A percentile compares a stretch with the other conserved stretches of the same genome.
Conservation (phyloP, 2,888 invertebrate species). For the Chymomyza caudatula region DNA sequence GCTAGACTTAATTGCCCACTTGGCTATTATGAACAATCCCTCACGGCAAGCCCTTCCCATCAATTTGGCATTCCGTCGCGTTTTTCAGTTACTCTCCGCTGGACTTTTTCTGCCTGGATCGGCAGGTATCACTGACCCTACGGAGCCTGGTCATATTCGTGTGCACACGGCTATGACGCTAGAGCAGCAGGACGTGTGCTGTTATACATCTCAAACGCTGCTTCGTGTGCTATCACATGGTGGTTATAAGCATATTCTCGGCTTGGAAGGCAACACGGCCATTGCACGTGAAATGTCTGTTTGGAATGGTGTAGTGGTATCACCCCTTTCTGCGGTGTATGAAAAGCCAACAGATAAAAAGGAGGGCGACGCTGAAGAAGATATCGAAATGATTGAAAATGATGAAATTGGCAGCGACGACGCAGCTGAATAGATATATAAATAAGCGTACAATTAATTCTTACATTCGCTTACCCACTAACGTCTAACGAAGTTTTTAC, state of each 20-base stretch:
- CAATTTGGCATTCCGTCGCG: slow-evolving; percentile 92
- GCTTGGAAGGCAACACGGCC: slow-evolving; percentile 80
- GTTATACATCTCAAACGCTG: slow-evolving; percentile 92
- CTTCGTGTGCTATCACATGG: slow-evolving; percentile 94
- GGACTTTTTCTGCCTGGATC: slow-evolving; percentile 97
- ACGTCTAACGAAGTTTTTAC: background rate
- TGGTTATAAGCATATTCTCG: slow-evolving; percentile 94
- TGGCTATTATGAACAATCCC: slow-evolving; percentile 97
- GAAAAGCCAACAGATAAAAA: slow-evolving; percentile 87
- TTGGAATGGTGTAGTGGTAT: slow-evolving; percentile 97
- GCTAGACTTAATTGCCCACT: slow-evolving; percentile 95
- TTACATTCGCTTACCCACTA: too few species aligned
- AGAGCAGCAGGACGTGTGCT: slow-evolving; percentile 95
- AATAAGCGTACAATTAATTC: background rate
- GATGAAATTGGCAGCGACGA: slow-evolving; percentile 77
- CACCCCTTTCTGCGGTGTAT: slow-evolving; percentile 95
- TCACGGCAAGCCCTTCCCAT: slow-evolving; percentile 94
- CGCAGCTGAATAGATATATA: slow-evolving; percentile 54
- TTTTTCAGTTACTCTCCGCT: slow-evolving; percentile 93
- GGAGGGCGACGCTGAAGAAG: slow-evolving; percentile 83
- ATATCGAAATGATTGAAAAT: slow-evolving; percentile 82
- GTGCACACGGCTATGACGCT: slow-evolving; percentile 94
- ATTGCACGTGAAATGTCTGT: slow-evolving; percentile 92
- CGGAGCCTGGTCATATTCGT: slow-evolving; percentile 91
- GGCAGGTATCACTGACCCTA: slow-evolving; percentile 95